Evolutionary conservation across 2,113 vertebrate genomes (phyloP), one percentile per base, ranked within the genome.

Genomic region (Recurvirostra avosetta): DNA sequence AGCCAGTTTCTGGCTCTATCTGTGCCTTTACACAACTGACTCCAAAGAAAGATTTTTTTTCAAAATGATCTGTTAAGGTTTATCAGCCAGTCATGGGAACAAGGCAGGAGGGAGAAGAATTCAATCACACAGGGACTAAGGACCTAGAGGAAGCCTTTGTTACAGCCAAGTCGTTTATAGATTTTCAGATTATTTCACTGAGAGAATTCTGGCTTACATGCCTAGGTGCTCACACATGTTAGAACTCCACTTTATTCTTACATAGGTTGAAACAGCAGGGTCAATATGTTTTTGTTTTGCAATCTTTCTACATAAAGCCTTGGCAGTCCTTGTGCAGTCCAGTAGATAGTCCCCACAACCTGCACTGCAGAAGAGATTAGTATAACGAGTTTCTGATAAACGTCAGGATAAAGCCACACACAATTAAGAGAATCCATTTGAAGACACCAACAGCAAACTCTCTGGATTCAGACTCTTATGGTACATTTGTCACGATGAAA

Each of bases 271-370:
- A 84, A 72, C 43, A 83, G 19, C n/a, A 63, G 5, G 29, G 30
- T 92, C 83, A 94, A 77, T 74, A 77, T 6, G 4, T 2, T 76
- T 86, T 86, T 79, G 43, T 58, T 87, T 40, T 91, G 19, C 62
- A 58, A 6, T 65, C 38, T 88, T 92, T 91, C 77, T 94, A 32
- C n/a, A 82, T 78, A 81, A 93, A 79, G 12, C 19, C 15, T 61
- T 53, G 38, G 16, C 36, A 76, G 34, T 27, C 2, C 0, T 34
- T 78, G 29, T 45, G 8, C 45, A 84, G 41, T n/a, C 43, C 59
- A 74, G n/a, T 40, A 76, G 84, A 26, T 5, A 76, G 68, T 26
- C 41, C 41, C 10, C 43, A 81, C 34, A 79, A 32, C 30, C 30
- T 77, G 45, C 9, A 32, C 3, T 0, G 82, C 41, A 66, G 65